Conservation (phyloP, 2,888 invertebrate genomes). For the Alloscopus bannaensis region DNA sequence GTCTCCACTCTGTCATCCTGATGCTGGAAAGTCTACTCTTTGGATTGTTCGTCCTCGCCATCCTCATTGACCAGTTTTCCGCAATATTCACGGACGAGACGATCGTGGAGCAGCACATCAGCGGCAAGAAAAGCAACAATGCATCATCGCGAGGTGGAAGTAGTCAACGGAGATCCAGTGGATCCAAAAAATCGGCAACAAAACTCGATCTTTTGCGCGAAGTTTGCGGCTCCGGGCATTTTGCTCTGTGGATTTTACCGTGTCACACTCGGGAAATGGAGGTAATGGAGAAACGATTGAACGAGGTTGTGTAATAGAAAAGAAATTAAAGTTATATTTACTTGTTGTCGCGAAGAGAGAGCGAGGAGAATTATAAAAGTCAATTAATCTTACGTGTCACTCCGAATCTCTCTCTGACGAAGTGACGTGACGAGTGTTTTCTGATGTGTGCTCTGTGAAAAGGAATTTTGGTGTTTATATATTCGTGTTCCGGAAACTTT, state of each 20-base stretch:
- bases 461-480: too few relatives aligned
- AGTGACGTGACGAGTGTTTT: too few relatives aligned
- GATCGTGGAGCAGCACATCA: constrained; percentile 81
- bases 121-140: constrained; percentile 76
- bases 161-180: constrained; percentile 76
- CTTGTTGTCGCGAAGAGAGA: not conserved
- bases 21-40: constrained; percentile 89
- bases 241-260: constrained; percentile 84
- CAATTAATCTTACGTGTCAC: too few relatives aligned
- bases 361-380: too few relatives aligned
- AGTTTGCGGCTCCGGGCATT: constrained; percentile 87
- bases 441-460: too few relatives aligned
- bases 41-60: constrained; percentile 91
- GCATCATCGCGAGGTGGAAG: constrained; percentile 28
- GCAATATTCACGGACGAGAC: constrained; percentile 91
- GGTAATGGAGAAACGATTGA: constrained; percentile 44
- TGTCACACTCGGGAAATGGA: constrained; percentile 76
- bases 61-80: constrained; percentile 90
- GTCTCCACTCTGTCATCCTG: constrained; percentile 88
- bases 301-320: constrained; percentile 39
- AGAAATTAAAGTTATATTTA: too few relatives aligned
- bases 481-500: too few relatives aligned
- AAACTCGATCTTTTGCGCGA: constrained; percentile 83
- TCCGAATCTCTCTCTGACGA: too few relatives aligned
- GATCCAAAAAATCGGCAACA: constrained; percentile 76